These are phyloP conservation scores for Calliphora vomitoria DNA, from an alignment of 2,888 invertebrate species.

Conservation along the genomic window DNA sequence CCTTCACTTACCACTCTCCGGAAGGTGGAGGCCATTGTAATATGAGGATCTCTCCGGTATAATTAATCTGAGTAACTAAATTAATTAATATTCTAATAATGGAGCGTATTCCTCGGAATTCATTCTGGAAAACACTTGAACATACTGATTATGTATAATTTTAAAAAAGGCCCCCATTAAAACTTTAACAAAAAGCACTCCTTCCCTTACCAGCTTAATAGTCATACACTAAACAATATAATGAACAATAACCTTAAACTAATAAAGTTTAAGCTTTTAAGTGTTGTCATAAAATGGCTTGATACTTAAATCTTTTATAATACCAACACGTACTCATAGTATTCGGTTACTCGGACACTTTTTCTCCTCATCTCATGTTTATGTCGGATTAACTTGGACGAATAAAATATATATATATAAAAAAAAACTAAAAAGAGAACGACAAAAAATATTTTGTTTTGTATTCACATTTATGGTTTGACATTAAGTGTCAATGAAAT, in stretches of 20 bases:
- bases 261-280: constrained; percentile 69
- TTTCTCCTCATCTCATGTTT: constrained; percentile 16
- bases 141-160: too few relatives aligned
- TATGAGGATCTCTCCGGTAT: too few relatives aligned
- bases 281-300: constrained; percentile 60
- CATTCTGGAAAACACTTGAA: too few relatives aligned
- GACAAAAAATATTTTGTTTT: constrained; percentile 64
- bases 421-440: neutral
- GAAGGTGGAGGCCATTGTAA: too few relatives aligned
- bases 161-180: neutral
- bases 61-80: too few relatives aligned
- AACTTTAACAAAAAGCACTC: neutral
- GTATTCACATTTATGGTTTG: constrained; percentile 74
- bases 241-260: constrained; percentile 38
- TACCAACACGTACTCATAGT: constrained; percentile 46
- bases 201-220: neutral
- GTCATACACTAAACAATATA: constrained; percentile 26
- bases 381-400: constrained; percentile 37
- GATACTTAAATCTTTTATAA: constrained; percentile 54
- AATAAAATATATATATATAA: neutral
- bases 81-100: too few relatives aligned
- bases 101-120: too few relatives aligned
- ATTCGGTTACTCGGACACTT: constrained; percentile 21
- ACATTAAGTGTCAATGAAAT: constrained; percentile 81
- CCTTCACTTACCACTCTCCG: too few relatives aligned